Base-by-base conservation (phyloP, 2,113 vertebrate genomes). In the Lophotis ruficrista region DNA sequence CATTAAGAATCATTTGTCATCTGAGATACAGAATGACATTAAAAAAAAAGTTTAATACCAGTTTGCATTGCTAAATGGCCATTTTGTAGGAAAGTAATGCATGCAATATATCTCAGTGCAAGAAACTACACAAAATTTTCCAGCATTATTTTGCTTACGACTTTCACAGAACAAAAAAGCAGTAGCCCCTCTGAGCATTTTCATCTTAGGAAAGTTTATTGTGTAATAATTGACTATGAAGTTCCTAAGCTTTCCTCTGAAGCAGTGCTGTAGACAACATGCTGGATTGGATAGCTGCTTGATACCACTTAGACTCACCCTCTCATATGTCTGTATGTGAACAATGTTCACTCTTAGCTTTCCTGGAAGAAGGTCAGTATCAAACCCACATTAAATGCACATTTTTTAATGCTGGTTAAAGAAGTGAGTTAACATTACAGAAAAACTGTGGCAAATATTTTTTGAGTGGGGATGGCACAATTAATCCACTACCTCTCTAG, bases 41-140 rank as follows among this genome's bases (percentile, higher is more conserved):
- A 12, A 54, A 72, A 88, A 88, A 80, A 80, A 70, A 84, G 19
- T 81, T 95, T 72, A 79, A 51, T 64, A 72, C 28, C 25, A 41
- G 28, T 51, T 94, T 72, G 3, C 65, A 73, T 58, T 82, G 48
- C 15, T 90, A 41, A 89, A 72, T 18, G 31, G 18, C 12, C 57
- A 48, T 83, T 95, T 87, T 68, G 19, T 15, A 45, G 27, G 17
- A 15, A 92, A 89, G 31, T 35, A 68, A 58, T 38, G 19, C 69
- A 8, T 56, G 31, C 18, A 50, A 68, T 53, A 27, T 48, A 79
- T 57, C 20, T 56, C 66, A 65, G 28, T 8, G 3, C 7, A 54
- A 79, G 23, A 64, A 77, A 41, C 5, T 60, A 19, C 11, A n/a
- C 14, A 83, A 37, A 25, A 8, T 50, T 83, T 89, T 86, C 13